Evolutionary conservation across 2,888 invertebrate genomes (phyloP), one percentile per base, ranked within the genome.

Genomic region (Julus scanicus): DNA sequence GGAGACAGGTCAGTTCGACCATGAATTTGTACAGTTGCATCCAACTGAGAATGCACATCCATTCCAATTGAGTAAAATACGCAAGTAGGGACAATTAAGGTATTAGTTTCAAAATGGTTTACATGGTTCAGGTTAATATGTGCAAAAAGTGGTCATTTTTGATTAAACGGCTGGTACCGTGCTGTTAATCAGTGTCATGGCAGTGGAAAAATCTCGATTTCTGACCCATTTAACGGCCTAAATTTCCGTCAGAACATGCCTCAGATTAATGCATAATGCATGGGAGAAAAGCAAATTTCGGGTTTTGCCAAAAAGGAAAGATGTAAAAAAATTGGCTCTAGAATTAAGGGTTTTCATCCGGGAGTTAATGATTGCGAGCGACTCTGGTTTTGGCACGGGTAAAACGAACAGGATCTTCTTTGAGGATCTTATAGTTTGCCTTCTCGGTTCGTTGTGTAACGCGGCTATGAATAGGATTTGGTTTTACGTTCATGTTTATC

Each of bases 401-500:
- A 71, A 71, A 11, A 11, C 71, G 71, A 71, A 71, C 71, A 71
- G 71, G 71, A 71, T 71, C 71, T 71, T 29, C 71, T 29, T 71
- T 20, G 71, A 71, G 71, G 71, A 71, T 71, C 71, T 71, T 71
- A n/a, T n/a, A 8, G 29, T 29, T 71, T 29, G 9, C 71, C n/a
- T 8, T 8, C 20, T 63, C n/a, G 20, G 29, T 71, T n/a, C 20
- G 57, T 71, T 71, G 71, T 71, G 71, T 71, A 71, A 71, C 71
- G 8, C 71, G 71, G 57, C 71, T 4, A 9, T 29, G 71, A 71
- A 71, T 71, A 71, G 29, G 29, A 71, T 71, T 63, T 63, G 20
- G 63, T 20, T 71, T 71, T 71, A 71, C 71, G 71, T 29, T 71
- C 71, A n/a, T 71, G n/a, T 71, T 71, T 71, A 71, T 71, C 71